Evolutionary conservation across 2,888 invertebrate genomes (phyloP), one percentile per base, ranked within the genome.

Genomic region (Drosophila infuscata): DNA sequence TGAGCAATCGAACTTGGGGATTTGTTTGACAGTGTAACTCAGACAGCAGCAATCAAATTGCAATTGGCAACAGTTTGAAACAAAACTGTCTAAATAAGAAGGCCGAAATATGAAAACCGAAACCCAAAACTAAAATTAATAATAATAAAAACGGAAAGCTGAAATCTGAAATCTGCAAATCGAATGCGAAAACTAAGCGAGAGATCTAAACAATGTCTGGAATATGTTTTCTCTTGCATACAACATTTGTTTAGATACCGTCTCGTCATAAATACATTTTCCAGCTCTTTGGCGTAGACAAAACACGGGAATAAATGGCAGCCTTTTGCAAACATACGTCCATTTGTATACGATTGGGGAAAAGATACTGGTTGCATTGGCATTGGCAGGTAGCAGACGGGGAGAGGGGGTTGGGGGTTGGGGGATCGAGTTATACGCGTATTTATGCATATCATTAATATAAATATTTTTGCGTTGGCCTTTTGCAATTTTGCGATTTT

Each of bases 181-280:
- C 53, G 57, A 74, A 25, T 25, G 15, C 15, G 32, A 68, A 83
- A 70, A 58, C 25, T 57, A 67, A 48, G 33, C n/a, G 25, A 20
- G 30, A 58, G 82, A 74, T 87, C 87, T 83, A 83, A 89, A 83
- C 89, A 84, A 83, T 87, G 84, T 85, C 84, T 85, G 84, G 87
- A 89, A 87, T 20, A 83, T 85, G 84, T 89, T 89, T 87, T 75
- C 72, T 74, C 69, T 68, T 81, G 82, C 82, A 81, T 52, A 65
- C 60, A 59, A 54, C 46, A 60, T 72, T 87, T 89, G 89, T 89
- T 86, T 85, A 74, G 76, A 74, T 71, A 87, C 61, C 66, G 60
- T 64, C 74, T 74, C 88, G 69, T 88, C 85, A 88, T 82, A 79
- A 72, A 84, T 82, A 75, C 66, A 54, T 63, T 75, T 33, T 52